phyloP scores from a whole-genome alignment of 2,888 invertebrate genomes.

The Lasioglossum oenotherae region DNA sequence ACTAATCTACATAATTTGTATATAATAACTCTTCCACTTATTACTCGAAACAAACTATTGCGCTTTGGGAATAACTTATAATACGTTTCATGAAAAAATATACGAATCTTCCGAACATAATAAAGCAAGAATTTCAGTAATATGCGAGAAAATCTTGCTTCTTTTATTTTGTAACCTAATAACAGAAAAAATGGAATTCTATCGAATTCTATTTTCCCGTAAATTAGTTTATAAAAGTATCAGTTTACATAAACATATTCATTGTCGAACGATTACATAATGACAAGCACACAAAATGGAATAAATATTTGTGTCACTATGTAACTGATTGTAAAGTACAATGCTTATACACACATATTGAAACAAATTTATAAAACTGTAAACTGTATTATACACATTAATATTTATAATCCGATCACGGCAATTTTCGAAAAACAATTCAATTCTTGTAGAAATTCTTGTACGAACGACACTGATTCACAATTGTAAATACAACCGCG shows the following conservation, averaged over 20 bases:
- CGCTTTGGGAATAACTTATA: conserved; percentile 3
- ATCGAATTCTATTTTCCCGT: neutral
- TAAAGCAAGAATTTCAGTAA: neutral
- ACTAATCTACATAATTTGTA: conserved; percentile 1
- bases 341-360: conserved; percentile 44
- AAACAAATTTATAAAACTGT: conserved; percentile 18
- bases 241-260: conserved; percentile 17
- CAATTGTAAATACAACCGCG: conserved; percentile 51
- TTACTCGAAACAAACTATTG: neutral
- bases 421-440: neutral
- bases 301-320: conserved; percentile 64
- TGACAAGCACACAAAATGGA: conserved; percentile 51
- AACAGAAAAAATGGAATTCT: neutral
- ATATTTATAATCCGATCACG: neutral
- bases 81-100: neutral
- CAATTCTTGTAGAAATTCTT: conserved; percentile 15
- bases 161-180: conserved; percentile 11
- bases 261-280: conserved; percentile 68
- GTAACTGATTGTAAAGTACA: conserved; percentile 31
- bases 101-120: neutral
- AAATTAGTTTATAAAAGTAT: neutral
- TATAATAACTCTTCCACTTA: conserved; percentile 4
- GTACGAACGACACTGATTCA: neutral
- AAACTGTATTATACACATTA: conserved; percentile 1
- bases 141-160: neutral